phyloP scores from a whole-genome alignment of 2,113 vertebrate genomes.

The Lophius piscatorius region DNA sequence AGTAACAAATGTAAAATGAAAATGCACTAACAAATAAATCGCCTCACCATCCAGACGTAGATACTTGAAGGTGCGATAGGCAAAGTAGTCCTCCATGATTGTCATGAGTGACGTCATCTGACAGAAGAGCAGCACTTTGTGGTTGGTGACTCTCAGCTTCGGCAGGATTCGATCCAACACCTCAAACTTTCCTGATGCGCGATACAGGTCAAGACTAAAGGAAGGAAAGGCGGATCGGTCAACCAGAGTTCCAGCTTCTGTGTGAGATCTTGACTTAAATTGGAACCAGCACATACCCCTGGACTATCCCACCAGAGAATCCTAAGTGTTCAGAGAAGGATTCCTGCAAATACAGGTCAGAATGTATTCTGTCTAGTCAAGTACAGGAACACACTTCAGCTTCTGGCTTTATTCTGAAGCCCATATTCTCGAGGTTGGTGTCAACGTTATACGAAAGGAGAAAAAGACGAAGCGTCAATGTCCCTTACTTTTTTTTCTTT shows the following conservation, averaged over 20 bases:
- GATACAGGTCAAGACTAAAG: slow-evolving; percentile 86
- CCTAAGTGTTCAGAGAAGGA: slow-evolving; percentile 98
- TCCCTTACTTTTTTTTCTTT: too few relatives aligned
- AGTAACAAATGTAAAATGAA: not conserved
- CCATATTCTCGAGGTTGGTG: not conserved
- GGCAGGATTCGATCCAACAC: slow-evolving; percentile 95
- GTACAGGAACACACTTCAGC: not conserved
- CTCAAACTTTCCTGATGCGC: slow-evolving; percentile 96
- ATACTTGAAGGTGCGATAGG: slow-evolving; percentile 95
- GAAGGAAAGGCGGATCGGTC: not conserved
- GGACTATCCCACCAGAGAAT: slow-evolving; percentile 93
- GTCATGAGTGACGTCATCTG: slow-evolving; percentile 99
- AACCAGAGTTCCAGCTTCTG: slow-evolving; percentile 1
- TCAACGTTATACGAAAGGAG: not conserved
- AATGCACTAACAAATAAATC: slow-evolving; percentile 3
- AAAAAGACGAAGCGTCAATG: too few relatives aligned
- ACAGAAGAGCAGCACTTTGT: slow-evolving; percentile 98
- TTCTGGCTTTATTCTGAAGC: not conserved
- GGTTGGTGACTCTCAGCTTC: slow-evolving; percentile 91
- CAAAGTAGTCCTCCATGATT: slow-evolving; percentile 99
- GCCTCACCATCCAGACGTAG: slow-evolving; percentile 93
- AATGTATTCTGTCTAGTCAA: not conserved
- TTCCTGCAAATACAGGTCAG: slow-evolving; percentile 79
- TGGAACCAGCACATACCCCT: slow-evolving; percentile 84
- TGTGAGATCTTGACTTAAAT: not conserved